A percentile compares a stretch with the other conserved stretches of the same genome.
phyloP scores from a whole-genome alignment of 2,113 vertebrate genomes.

The Oryctolagus cuniculus region mOryCun1.1 NC_091432.1:114124501-114125000 shows the following conservation, averaged over 20 bases:
- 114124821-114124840: conserved; percentile 77
- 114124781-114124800: conserved; percentile 75
- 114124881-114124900: conserved; percentile 78
- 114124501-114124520: conserved; percentile 82
- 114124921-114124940: conserved; percentile 15
- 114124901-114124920: conserved; percentile 78
- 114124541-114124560: conserved; percentile 70
- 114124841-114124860: conserved; percentile 72
- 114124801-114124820: conserved; percentile 80
- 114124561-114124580: conserved; percentile 68
- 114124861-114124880: conserved; percentile 79
- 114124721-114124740: conserved; percentile 61
- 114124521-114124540: conserved; percentile 79
- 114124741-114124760: conserved; percentile 13
- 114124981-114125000: neutral
- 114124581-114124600: neutral
- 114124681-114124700: neutral
- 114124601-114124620: conserved; percentile 45
- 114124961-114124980: conserved; percentile 19
- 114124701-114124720: neutral
- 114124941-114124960: conserved; percentile 59
- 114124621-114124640: neutral
- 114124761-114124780: conserved; percentile 70
- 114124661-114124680: no score
- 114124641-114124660: neutral